Conservation (phyloP, 1,140 invertebrate genomes). For the Drosophila sp. region DNA sequence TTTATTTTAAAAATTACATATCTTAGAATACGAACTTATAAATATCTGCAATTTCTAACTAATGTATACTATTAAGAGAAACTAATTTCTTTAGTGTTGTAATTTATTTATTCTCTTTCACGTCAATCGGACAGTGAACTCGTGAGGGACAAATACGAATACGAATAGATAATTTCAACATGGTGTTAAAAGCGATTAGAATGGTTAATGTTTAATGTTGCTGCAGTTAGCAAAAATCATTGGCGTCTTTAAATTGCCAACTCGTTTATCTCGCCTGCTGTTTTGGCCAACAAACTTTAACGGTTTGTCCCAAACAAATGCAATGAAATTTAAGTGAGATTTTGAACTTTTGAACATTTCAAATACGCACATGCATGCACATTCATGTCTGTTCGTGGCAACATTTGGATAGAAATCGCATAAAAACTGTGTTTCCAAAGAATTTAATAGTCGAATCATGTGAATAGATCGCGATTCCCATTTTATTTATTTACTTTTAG, state of each 20-base stretch:
- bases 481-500: too few relatives aligned
- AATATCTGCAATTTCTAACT: too few relatives aligned
- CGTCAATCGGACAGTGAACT: too few relatives aligned
- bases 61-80: too few relatives aligned
- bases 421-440: slow-evolving; percentile 9
- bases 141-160: not conserved
- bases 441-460: not conserved
- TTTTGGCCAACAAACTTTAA: slow-evolving; percentile 27
- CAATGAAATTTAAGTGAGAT: slow-evolving; percentile 43
- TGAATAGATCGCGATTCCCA: not conserved
- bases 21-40: too few relatives aligned
- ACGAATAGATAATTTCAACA: slow-evolving; percentile 3
- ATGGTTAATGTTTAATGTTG: not conserved
- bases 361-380: slow-evolving; percentile 1
- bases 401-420: slow-evolving; percentile 22
- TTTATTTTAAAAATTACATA: too few relatives aligned
- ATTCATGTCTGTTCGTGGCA: not conserved
- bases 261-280: not conserved
- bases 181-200: not conserved
- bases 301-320: slow-evolving; percentile 30
- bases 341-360: slow-evolving; percentile 43
- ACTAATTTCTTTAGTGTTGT: too few relatives aligned
- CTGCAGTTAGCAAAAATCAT: not conserved
- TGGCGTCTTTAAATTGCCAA: not conserved
- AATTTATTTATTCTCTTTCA: too few relatives aligned